phyloP scores from a whole-genome alignment of 2,888 invertebrate species.

The Monopis laevigella region DNA sequence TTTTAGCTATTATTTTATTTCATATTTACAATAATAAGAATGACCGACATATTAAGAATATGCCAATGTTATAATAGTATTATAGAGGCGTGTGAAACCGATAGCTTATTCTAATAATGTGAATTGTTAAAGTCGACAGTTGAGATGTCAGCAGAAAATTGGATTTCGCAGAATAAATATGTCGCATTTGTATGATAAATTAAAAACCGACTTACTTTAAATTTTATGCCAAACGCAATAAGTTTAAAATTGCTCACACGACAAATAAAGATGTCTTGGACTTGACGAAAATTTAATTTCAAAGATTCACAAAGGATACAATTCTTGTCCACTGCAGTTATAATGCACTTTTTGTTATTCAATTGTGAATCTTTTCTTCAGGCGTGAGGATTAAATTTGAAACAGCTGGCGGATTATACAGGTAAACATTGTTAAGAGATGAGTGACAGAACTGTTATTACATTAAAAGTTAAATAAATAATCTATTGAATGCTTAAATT shows the following conservation, averaged over 20 bases:
- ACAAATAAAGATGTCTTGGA: conserved; percentile 24
- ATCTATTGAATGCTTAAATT: not conserved
- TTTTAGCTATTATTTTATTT: too few species aligned
- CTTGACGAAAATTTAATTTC: conserved; percentile 53
- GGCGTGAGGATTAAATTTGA: conserved; percentile 40
- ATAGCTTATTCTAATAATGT: conserved; percentile 52
- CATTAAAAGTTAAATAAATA: conserved; percentile 25
- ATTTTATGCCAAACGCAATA: conserved; percentile 1
- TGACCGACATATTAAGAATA: too few species aligned
- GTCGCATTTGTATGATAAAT: conserved; percentile 40
- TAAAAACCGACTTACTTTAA: not conserved
- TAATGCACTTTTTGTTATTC: conserved; percentile 32
- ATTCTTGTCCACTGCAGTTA: conserved; percentile 43
- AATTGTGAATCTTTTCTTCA: conserved; percentile 30
- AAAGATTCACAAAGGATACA: conserved; percentile 52
- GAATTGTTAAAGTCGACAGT: conserved; percentile 63
- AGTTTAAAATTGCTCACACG: conserved; percentile 2
- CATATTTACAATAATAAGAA: too few species aligned
- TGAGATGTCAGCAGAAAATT: conserved; percentile 67
- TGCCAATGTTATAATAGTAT: too few species aligned
- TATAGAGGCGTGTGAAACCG: conserved; percentile 41
- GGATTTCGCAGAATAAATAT: conserved; percentile 67
- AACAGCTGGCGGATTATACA: conserved; percentile 26
- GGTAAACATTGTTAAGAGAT: conserved; percentile 48
- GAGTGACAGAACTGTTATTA: conserved; percentile 36